Percentiles rank a stretch among this genome's conserved stretches.
Conservation (phyloP, 2,113 vertebrate genomes). For the Podilymbus podiceps region DNA sequence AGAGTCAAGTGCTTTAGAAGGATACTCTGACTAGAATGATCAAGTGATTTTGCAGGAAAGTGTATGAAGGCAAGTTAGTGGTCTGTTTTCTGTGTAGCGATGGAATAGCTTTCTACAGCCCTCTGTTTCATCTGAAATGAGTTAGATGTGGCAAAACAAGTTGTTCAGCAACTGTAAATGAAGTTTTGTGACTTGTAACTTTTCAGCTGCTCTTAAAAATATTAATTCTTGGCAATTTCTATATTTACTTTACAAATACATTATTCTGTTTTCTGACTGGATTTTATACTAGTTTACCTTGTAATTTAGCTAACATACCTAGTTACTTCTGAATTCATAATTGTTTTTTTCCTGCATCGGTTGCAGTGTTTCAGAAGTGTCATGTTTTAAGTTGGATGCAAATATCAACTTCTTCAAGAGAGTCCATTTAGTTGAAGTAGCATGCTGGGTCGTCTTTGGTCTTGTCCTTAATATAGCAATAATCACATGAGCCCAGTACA, state of each 20-base stretch:
- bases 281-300: background rate
- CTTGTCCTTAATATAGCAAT: background rate
- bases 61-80: background rate
- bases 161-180: background rate
- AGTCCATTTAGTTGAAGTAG: background rate
- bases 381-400: background rate
- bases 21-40: background rate
- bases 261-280: background rate
- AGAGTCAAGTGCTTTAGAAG: slow-evolving; percentile 16
- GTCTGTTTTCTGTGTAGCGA: background rate
- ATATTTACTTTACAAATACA: background rate
- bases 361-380: background rate
- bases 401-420: background rate
- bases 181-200: background rate
- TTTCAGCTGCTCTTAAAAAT: background rate
- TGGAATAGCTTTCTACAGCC: background rate
- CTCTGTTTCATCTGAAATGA: background rate
- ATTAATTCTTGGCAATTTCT: background rate
- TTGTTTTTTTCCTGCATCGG: background rate
- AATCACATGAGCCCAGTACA: background rate
- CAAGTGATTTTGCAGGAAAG: background rate
- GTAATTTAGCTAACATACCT: background rate
- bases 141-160: background rate
- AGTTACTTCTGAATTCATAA: background rate
- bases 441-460: background rate